Evolutionary conservation across 2,888 invertebrate species (phyloP).

Genomic region (Ganaspis brasiliensis): DNA sequence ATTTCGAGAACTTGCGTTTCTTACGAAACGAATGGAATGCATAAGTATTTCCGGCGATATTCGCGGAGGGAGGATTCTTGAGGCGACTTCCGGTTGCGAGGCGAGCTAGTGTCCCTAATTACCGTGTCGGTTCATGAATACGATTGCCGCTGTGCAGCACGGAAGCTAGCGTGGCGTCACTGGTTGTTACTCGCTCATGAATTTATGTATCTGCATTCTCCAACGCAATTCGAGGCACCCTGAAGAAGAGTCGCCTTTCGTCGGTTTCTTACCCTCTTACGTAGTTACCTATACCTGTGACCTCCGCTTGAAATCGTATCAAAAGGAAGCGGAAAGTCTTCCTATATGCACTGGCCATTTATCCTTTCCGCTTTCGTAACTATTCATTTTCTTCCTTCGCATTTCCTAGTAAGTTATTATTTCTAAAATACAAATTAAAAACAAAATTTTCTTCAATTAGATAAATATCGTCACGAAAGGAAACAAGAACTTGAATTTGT

Average conservation of each 20-base stretch:
- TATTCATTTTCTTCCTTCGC: not conserved
- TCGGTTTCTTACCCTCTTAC: conserved; percentile 45
- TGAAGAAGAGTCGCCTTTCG: conserved; percentile 55
- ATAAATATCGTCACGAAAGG: not conserved
- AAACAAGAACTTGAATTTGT: not conserved
- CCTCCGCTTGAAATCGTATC: conserved; percentile 20
- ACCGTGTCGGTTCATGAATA: conserved; percentile 81
- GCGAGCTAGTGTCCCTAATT: conserved; percentile 80
- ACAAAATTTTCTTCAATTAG: not conserved
- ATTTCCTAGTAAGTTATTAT: conserved; percentile 17
- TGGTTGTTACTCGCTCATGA: conserved; percentile 80
- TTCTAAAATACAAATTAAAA: conserved; percentile 19
- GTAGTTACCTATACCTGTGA: conserved; percentile 34
- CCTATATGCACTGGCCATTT: conserved; percentile 6
- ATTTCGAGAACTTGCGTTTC: conserved; percentile 73
- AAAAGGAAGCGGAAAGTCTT: conserved; percentile 11
- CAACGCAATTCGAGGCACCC: conserved; percentile 73
- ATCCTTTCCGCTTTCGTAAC: conserved; percentile 18
- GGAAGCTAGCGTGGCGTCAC: conserved; percentile 81
- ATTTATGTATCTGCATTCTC: conserved; percentile 80
- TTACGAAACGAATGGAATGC: conserved; percentile 78
- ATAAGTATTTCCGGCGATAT: conserved; percentile 80
- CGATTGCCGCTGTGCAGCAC: conserved; percentile 78
- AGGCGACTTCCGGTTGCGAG: conserved; percentile 79
- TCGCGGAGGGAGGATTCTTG: conserved; percentile 77